Conservation (phyloP, 2,888 invertebrate species). For the Apoderus coryli region DNA sequence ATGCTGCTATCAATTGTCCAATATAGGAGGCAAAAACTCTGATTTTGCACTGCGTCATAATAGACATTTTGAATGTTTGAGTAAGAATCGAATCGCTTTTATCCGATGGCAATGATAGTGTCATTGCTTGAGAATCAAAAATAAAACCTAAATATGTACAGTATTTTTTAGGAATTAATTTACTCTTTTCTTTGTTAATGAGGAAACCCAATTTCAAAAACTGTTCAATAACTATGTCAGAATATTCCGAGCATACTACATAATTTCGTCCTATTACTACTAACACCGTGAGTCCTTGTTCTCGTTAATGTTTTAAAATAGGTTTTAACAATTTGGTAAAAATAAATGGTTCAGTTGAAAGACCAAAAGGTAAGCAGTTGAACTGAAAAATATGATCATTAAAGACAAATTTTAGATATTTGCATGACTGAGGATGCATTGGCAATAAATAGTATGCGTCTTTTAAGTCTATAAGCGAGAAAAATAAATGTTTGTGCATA, state of each 20-base stretch:
- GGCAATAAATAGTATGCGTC: slow-evolving; percentile 17
- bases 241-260: slow-evolving; percentile 5
- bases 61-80: too few species aligned
- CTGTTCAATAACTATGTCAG: neutral
- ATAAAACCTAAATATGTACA: slow-evolving; percentile 6
- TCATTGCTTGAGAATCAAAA: slow-evolving; percentile 6
- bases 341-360: slow-evolving; percentile 15
- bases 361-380: slow-evolving; percentile 15
- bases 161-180: slow-evolving; percentile 9
- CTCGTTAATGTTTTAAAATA: slow-evolving; percentile 11
- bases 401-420: slow-evolving; percentile 17
- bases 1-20: slow-evolving; percentile 6
- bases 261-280: slow-evolving; percentile 11
- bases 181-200: slow-evolving; percentile 11
- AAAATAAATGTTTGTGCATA: slow-evolving; percentile 12
- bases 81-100: slow-evolving; percentile 9
- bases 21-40: slow-evolving; percentile 6
- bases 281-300: slow-evolving; percentile 15
- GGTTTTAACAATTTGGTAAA: slow-evolving; percentile 20
- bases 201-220: slow-evolving; percentile 14
- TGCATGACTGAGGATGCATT: slow-evolving; percentile 13
- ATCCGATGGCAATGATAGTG: slow-evolving; percentile 5
- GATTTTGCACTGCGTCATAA: slow-evolving; percentile 4
- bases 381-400: slow-evolving; percentile 16
- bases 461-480: slow-evolving; percentile 12